Evolutionary conservation across 2,797 vertebrate genomes (phyloP), one percentile per base, ranked within the genome.

Genomic region (Eupleurogrammus muticus): DNA sequence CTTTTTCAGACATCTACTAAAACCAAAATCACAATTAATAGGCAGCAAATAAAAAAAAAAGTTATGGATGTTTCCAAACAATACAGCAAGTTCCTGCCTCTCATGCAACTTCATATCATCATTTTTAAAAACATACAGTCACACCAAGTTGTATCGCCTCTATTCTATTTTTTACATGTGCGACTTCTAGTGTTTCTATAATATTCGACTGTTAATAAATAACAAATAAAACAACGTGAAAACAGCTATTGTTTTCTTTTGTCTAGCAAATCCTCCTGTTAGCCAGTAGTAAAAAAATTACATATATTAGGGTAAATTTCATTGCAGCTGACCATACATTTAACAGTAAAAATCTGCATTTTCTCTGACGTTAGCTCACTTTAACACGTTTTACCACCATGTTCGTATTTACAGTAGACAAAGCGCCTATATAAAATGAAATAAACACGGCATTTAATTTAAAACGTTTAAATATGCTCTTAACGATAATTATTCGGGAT

Each of bases 1-100:
- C 17, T 49, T 19, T 70, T 66, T 73, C 23, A 49, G 44, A 68
- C 1, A n/a, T 83, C 84, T 87, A 4, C 7, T 5, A 44, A 5
- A 61, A 58, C 2, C 0, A 52, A 52, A 23, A 16, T 9, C 4
- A 23, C 9, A 32, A 44, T 36, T 3, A 72, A 55, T 7, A 5
- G 35, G 55, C 1, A 4, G 0, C 28, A 0, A 3, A 47, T 9
- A 47, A 9, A 54, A 44, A 9, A 0, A 6, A 0, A 47, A 0
- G 1, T 5, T 32, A 12, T 19, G 13, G 6, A 20, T 10, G n/a
- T 5, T 12, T 6, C 2, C 11, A 34, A 11, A 0, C 0, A 17
- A 44, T 5, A 23, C 1, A 17, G 0, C 19, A 2, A 28, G 14
- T 9, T 5, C 16, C 32, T 17, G 9, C 1, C 5, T 55, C 34